Evolutionary conservation across 2,113 vertebrate species (phyloP).

Genomic region (Entomyzon cyanotis): DNA sequence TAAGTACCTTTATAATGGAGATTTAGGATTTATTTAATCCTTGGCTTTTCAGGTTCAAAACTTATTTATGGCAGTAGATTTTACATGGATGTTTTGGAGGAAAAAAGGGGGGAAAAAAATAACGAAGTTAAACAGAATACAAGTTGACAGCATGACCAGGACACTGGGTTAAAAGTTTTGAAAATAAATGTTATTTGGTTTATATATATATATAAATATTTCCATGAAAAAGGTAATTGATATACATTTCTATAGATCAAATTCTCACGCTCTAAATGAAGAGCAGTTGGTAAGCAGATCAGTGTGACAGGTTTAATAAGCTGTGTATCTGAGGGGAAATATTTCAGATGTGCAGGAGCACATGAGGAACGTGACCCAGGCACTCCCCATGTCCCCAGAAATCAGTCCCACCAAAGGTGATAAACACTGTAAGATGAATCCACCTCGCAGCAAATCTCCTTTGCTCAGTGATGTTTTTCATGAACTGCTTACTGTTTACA

Average conservation of each 20-base stretch:
- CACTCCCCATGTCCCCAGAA: accelerated
- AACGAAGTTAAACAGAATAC: background rate
- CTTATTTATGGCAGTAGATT: background rate
- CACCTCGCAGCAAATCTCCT: background rate
- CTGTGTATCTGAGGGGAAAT: background rate
- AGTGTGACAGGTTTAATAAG: background rate
- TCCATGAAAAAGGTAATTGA: background rate
- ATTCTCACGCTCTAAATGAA: background rate
- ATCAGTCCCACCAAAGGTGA: background rate
- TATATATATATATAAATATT: background rate
- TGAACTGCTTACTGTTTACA: background rate
- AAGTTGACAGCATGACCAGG: background rate
- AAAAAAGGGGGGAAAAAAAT: background rate
- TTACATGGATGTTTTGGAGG: accelerated
- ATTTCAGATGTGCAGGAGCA: background rate
- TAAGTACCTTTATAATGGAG: background rate
- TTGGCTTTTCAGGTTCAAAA: background rate
- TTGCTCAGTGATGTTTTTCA: accelerated
- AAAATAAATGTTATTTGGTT: background rate
- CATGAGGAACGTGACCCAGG: accelerated
- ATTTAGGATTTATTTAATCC: background rate
- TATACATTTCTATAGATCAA: background rate
- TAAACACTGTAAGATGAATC: accelerated
- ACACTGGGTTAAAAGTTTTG: background rate
- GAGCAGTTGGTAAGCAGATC: background rate